Base-by-base conservation (phyloP, 2,888 invertebrate species). In the Sesia bembeciformis region DNA sequence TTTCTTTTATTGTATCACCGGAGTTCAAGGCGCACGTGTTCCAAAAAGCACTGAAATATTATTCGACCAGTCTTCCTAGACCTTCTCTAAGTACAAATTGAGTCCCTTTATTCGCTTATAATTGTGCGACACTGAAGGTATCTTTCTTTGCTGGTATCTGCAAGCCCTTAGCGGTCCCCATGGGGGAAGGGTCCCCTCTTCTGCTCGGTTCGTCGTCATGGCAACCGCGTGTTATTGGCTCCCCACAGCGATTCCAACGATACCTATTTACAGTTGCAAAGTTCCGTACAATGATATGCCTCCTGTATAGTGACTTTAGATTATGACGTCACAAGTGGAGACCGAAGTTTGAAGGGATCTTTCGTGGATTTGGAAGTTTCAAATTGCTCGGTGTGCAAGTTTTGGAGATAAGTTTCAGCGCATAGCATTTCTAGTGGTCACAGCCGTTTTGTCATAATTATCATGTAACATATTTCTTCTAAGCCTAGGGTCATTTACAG, bases 161-260 rank as follows among this genome's bases (percentile, higher is more conserved):
- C 65, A 70, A 76, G 74, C 77, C 75, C 75, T 74, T 69, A 62
- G 64, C 70, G 64, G 66, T 73, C 72, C 71, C 74, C 73, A 59
- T 64, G 67, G 76, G 80, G 78, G 74, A 70, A 74, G 76, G 66
- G 73, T 72, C 76, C 85, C 84, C 54, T 53, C 78, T 80, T 75
- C 72, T 63, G 67, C 68, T 68, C 69, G 74, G 67, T 67, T 66
- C 57, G 87, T 88, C 77, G 72, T 72, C 76, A 87, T 85, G 77
- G 64, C 73, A 73, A 89, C 88, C 62, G 77, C 76, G 73, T 86
- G 80, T 78, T 87, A 81, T 84, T 84, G 81, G 81, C 84, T 82
- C 87, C 85, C 84, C 75, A 74, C 79, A 71, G 79, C 70, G 73
- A 72, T 73, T 72, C 70, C 74, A 66, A 67, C 67, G 64, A 70